Conservation (phyloP, 1,140 invertebrate genomes). For the Zaprionus capensis region DNA sequence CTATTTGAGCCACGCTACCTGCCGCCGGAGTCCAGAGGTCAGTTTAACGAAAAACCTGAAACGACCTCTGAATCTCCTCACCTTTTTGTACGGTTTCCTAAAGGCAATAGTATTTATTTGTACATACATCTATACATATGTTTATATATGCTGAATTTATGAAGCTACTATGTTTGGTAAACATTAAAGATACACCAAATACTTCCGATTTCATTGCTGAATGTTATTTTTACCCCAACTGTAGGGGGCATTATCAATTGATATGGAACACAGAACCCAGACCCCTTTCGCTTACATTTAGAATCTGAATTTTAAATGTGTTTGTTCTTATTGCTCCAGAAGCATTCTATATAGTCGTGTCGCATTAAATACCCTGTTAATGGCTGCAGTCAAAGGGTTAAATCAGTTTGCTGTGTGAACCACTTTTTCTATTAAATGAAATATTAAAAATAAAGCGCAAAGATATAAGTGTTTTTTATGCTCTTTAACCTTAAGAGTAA, state of each 20-base stretch:
- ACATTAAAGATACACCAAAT: neutral
- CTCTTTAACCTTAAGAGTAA: neutral
- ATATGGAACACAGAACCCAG: neutral
- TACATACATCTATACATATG: neutral
- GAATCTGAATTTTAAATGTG: neutral
- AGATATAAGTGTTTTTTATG: neutral
- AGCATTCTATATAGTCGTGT: neutral
- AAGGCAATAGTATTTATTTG: neutral
- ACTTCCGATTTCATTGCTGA: neutral
- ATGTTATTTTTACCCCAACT: conserved; percentile 2
- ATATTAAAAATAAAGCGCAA: neutral
- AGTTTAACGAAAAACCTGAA: conserved; percentile 4
- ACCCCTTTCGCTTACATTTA: neutral
- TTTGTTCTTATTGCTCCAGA: neutral
- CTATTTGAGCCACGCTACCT: neutral
- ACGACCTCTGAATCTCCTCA: neutral
- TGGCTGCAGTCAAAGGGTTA: neutral
- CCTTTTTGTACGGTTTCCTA: neutral
- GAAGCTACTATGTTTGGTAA: neutral
- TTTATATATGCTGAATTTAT: neutral
- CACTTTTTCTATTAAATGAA: neutral
- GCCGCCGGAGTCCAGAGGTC: neutral
- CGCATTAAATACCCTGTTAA: neutral
- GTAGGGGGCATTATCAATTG: conserved; percentile 2
- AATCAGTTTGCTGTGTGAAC: neutral